These are phyloP conservation scores for Dryococelus australis DNA, from an alignment of 2,888 invertebrate genomes.

Conservation along the genomic window DNA sequence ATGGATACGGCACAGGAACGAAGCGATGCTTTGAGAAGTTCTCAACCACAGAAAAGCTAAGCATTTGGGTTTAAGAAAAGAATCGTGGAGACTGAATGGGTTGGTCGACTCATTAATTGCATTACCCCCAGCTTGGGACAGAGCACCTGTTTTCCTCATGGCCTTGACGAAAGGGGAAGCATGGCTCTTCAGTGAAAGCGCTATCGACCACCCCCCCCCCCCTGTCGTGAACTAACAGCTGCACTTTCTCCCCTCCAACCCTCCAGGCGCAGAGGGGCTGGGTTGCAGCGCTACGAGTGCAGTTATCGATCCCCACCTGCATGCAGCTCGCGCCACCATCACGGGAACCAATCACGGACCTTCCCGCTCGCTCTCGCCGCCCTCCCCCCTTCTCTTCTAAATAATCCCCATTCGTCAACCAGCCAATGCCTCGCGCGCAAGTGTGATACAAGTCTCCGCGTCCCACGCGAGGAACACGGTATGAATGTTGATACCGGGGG, in stretches of 20 bases:
- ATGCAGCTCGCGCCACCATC: background rate
- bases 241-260: background rate
- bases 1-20: too few species aligned
- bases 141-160: too few species aligned
- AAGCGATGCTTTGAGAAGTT: too few species aligned
- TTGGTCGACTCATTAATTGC: too few species aligned
- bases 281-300: background rate
- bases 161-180: too few species aligned
- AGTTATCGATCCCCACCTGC: conserved; percentile 2
- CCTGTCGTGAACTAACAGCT: background rate
- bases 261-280: too few species aligned
- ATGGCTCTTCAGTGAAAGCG: background rate
- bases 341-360: background rate
- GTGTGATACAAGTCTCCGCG: background rate
- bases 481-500: too few species aligned
- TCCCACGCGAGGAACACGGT: too few species aligned
- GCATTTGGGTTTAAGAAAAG: too few species aligned
- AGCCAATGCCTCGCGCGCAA: background rate
- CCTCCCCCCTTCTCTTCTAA: background rate
- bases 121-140: too few species aligned
- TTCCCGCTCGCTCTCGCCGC: background rate
- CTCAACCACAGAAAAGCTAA: too few species aligned
- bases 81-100: too few species aligned
- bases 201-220: background rate
- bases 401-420: background rate